A percentile compares a stretch with the other conserved stretches of the same genome.
phyloP scores from a whole-genome alignment of 2,888 invertebrate species.

The Podabrus alpinus region DNA sequence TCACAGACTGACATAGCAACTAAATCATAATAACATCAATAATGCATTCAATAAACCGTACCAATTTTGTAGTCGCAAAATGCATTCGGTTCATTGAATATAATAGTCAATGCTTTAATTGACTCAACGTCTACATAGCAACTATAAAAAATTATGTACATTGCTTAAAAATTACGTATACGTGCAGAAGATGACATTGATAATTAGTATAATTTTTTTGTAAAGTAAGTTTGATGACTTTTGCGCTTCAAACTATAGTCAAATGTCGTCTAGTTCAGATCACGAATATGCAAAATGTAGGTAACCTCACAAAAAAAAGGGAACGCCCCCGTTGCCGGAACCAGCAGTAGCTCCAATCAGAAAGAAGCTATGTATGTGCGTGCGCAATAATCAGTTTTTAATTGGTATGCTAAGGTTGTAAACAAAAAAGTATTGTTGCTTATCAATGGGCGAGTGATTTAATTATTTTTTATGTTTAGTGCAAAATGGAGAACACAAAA shows the following conservation, averaged over 20 bases:
- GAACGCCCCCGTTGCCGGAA: neutral
- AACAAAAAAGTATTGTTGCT: too few relatives aligned
- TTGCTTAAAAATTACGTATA: constrained; percentile 43
- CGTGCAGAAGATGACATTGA: constrained; percentile 35
- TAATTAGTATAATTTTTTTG: neutral
- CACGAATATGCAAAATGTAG: neutral
- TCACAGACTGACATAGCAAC: constrained; percentile 59
- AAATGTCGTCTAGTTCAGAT: neutral
- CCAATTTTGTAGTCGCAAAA: neutral
- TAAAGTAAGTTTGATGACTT: neutral
- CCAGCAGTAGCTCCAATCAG: too few relatives aligned
- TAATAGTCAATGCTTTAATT: constrained; percentile 31
- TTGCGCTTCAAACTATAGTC: neutral
- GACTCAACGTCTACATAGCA: constrained; percentile 36
- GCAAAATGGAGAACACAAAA: too few relatives aligned
- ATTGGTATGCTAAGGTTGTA: too few relatives aligned
- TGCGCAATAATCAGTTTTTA: too few relatives aligned
- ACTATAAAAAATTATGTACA: constrained; percentile 49
- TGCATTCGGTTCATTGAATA: constrained; percentile 9
- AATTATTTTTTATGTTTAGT: too few relatives aligned
- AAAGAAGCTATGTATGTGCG: too few relatives aligned
- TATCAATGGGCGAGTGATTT: too few relatives aligned
- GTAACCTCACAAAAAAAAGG: neutral
- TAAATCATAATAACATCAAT: constrained; percentile 40
- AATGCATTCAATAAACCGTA: constrained; percentile 11